Percentiles rank a stretch among this genome's conserved stretches.
Conservation (phyloP, 2,113 vertebrate species). For the Sinocyclocheilus maitianheensis region DNA sequence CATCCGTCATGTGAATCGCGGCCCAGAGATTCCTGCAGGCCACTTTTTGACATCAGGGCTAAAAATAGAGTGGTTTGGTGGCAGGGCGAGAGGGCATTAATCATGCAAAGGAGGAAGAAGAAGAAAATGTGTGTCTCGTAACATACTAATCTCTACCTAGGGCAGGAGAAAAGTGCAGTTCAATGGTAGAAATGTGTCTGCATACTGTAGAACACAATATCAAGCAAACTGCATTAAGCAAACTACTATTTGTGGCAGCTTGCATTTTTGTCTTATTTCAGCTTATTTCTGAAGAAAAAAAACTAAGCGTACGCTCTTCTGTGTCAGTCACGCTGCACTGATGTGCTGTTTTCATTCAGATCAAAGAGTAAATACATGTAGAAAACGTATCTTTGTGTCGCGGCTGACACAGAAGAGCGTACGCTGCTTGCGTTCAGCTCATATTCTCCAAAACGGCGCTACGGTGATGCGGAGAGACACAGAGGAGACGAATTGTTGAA, state of each 20-base stretch:
- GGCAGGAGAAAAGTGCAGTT: not conserved
- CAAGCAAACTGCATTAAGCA: not conserved
- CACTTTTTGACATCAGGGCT: slow-evolving; percentile 79
- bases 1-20: slow-evolving; percentile 84
- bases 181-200: not conserved
- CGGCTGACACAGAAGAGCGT: no score
- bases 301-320: no score
- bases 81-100: slow-evolving; percentile 76
- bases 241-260: not conserved
- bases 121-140: slow-evolving; percentile 63
- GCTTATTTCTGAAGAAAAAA: no score
- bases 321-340: no score
- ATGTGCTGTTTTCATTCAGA: no score
- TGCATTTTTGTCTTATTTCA: not conserved
- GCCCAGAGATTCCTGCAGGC: slow-evolving; percentile 77
- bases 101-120: slow-evolving; percentile 68
- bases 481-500: no score
- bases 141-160: slow-evolving; percentile 60
- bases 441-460: no score
- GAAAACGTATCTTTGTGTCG: no score
- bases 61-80: slow-evolving; percentile 77
- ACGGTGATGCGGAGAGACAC: no score
- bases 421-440: no score
- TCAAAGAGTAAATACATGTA: no score
- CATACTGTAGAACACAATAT: not conserved